phyloP scores from a whole-genome alignment of 2,888 invertebrate species.

The Gymnoscelis rufifasciata region DNA sequence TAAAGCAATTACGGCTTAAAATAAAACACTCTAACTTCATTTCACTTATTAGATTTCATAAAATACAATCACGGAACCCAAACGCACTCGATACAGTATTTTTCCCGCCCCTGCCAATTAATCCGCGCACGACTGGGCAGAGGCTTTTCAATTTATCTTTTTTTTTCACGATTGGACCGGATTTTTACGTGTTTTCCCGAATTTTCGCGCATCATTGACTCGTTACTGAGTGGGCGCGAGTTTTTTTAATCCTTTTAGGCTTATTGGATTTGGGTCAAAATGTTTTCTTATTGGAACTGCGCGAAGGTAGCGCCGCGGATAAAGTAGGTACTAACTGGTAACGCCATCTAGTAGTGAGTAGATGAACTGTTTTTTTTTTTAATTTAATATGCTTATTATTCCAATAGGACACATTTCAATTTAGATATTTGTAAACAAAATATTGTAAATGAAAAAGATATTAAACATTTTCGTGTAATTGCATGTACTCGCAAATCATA shows the following conservation, averaged over 20 bases:
- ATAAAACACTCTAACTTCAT: too few species aligned
- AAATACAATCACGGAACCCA: slow-evolving; percentile 42
- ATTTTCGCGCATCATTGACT: slow-evolving; percentile 78
- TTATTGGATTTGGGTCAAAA: slow-evolving; percentile 61
- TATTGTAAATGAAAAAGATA: too few species aligned
- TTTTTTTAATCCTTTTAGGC: slow-evolving; percentile 47
- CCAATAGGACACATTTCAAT: background rate
- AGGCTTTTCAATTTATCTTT: slow-evolving; percentile 60
- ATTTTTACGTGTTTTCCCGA: slow-evolving; percentile 77
- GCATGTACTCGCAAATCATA: too few species aligned
- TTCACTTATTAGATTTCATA: slow-evolving; percentile 1
- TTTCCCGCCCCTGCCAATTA: slow-evolving; percentile 66
- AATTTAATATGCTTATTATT: background rate
- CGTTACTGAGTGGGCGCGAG: slow-evolving; percentile 70
- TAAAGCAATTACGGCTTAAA: too few species aligned
- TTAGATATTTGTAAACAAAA: background rate
- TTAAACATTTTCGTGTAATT: too few species aligned
- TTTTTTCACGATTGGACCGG: slow-evolving; percentile 68
- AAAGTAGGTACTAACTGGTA: slow-evolving; percentile 35
- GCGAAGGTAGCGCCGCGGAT: slow-evolving; percentile 26
- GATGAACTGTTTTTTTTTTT: slow-evolving; percentile 10
- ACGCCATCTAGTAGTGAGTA: slow-evolving; percentile 21
- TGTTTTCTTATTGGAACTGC: slow-evolving; percentile 38
- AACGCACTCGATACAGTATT: slow-evolving; percentile 38
- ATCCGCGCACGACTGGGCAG: slow-evolving; percentile 58